Conservation (phyloP, 2,113 vertebrate species). For the Gulo gulo region DNA sequence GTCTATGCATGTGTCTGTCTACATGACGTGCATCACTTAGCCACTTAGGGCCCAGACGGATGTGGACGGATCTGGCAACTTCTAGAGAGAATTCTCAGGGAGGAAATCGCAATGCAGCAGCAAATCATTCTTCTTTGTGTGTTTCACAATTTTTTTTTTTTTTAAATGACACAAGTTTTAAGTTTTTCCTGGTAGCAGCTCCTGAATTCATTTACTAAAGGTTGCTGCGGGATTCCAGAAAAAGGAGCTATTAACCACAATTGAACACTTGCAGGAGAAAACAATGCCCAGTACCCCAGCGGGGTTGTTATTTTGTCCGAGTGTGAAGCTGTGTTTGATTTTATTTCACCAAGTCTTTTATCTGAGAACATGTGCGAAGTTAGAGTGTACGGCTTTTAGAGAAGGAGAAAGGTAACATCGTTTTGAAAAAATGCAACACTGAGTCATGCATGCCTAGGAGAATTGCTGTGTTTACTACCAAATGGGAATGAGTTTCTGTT, state of each 20-base stretch:
- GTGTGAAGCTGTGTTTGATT: not conserved
- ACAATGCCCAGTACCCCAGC: not conserved
- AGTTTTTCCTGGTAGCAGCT: constrained; percentile 79
- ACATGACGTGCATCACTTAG: not conserved
- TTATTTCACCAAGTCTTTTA: not conserved
- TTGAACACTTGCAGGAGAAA: not conserved
- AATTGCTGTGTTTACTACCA: no score
- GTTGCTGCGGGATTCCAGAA: constrained; percentile 62
- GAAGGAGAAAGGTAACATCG: not conserved
- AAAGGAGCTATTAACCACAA: constrained; percentile 73
- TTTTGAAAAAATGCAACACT: not conserved
- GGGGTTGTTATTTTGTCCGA: not conserved
- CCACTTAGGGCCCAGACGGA: not conserved
- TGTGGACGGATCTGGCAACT: not conserved
- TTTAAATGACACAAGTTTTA: constrained; percentile 80
- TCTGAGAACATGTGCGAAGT: not conserved
- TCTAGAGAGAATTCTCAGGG: not conserved
- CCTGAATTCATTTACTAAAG: constrained; percentile 61
- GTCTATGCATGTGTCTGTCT: not conserved
- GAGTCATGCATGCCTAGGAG: not conserved
- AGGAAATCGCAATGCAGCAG: not conserved
- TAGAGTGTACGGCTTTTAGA: not conserved
- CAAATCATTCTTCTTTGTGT: not conserved
- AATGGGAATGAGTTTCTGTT: not conserved
- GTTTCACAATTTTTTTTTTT: not conserved